Conservation (phyloP, 2,113 vertebrate genomes). For the Narcine bancroftii region DNA sequence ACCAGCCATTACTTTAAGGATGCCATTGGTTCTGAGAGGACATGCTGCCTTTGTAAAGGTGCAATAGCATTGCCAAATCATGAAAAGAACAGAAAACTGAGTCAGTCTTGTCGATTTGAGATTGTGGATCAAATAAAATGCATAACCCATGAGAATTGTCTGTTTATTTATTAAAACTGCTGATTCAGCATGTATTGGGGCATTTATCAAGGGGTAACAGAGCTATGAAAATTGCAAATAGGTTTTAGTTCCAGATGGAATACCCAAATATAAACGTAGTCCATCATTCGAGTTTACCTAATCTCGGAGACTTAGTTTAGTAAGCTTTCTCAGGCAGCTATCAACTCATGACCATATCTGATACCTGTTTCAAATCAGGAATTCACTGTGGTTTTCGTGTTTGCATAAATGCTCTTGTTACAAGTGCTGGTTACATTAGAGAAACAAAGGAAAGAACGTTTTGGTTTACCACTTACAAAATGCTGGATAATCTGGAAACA, state of each 20-base stretch:
- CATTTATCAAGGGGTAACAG: not conserved
- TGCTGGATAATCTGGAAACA: conserved; percentile 49
- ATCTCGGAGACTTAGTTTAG: not conserved
- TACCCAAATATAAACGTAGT: not conserved
- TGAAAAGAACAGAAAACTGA: not conserved
- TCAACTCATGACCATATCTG: not conserved
- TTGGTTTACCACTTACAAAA: conserved; percentile 30
- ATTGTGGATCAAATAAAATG: not conserved
- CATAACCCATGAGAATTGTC: not conserved
- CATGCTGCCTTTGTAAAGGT: not conserved
- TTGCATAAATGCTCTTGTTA: not conserved
- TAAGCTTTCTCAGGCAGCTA: not conserved
- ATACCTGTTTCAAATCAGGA: conserved; percentile 26
- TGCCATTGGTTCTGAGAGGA: not conserved
- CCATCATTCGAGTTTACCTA: not conserved
- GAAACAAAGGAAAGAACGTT: conserved; percentile 24
- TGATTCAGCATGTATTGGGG: not conserved
- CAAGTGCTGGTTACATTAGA: not conserved
- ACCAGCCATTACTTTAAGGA: not conserved
- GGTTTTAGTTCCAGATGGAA: not conserved
- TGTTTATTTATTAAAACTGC: not conserved
- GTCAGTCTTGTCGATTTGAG: not conserved
- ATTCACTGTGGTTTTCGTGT: not conserved
- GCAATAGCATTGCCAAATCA: not conserved
- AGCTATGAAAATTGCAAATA: not conserved